Base-by-base conservation (phyloP, 2,888 invertebrate species). In the Ornithoptera alexandrae region DNA sequence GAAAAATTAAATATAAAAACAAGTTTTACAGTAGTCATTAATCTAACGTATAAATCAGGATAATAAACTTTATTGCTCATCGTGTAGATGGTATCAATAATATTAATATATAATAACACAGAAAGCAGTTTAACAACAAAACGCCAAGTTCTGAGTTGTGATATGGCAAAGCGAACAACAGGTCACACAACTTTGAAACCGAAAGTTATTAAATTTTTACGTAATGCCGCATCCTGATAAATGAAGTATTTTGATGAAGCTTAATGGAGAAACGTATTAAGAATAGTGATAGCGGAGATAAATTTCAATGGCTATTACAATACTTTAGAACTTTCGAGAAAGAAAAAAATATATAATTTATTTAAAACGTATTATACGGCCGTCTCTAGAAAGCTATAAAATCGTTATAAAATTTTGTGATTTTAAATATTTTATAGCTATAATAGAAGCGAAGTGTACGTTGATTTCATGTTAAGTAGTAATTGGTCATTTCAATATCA, bases 271-370 rank as follows among this genome's bases (percentile, higher is more conserved):
- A 62, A 66, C 66, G 62, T 53, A 70, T 70, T 70, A 66, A 59
- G 50, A 59, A 20, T 62, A 58, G 36, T 36, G 68, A 68, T 63
- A 63, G 42, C 10, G n/a, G 12, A 39, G 67, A 57, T 67, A 67
- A 62, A 62, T 42, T 58, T 58, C 62, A 65, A 56, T 57, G 66
- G 46, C 62, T 68, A 61, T 72, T 70, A 65, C 50, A 71, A 65
- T 56, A 12, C 62, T 59, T 69, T 56, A 66, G 62, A 58, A 24
- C 18, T 70, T 60, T 70, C 58, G 62, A 39, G 62, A 69, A 62
- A 46, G 46, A 46, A 12, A 46, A 4, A 46, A 46, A 30, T 3
- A 12, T 2, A 46, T 46, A 46, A 46, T n/a, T 53, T 53, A 1
- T 53, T n/a, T n/a, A 53, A 53, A n/a, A 5, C 6, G n/a, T n/a